phyloP scores from a whole-genome alignment of 2,888 invertebrate species.

The Nemotelus nigrinus region DNA sequence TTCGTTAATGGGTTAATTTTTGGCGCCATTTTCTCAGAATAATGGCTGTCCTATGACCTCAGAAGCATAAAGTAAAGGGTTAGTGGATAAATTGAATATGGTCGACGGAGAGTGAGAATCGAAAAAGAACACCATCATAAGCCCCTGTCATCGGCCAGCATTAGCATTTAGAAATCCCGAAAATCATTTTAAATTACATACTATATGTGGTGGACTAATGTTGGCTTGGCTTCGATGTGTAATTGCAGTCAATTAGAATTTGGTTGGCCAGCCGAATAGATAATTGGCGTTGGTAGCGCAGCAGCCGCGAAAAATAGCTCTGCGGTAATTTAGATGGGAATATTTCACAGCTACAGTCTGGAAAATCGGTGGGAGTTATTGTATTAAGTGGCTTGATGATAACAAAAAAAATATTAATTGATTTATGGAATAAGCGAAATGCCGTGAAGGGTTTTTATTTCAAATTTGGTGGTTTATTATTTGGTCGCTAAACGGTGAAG shows the following conservation, averaged over 20 bases:
- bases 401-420: too few relatives aligned
- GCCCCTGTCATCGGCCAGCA: conserved; percentile 1
- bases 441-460: too few relatives aligned
- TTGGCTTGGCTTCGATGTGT: conserved; percentile 25
- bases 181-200: conserved; percentile 29
- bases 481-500: too few relatives aligned
- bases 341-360: too few relatives aligned
- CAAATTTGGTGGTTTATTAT: too few relatives aligned
- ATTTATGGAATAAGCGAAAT: too few relatives aligned
- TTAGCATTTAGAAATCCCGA: conserved; percentile 13
- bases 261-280: not conserved
- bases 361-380: too few relatives aligned
- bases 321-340: too few relatives aligned
- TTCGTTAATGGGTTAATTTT: conserved; percentile 42
- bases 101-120: not conserved
- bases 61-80: conserved; percentile 29
- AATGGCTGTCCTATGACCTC: not conserved
- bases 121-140: not conserved
- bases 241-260: conserved; percentile 39
- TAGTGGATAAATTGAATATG: not conserved
- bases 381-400: too few relatives aligned
- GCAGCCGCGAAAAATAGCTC: too few relatives aligned
- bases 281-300: conserved; percentile 1
- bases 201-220: conserved; percentile 20
- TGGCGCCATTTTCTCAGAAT: conserved; percentile 20